phyloP scores from a whole-genome alignment of 1,140 invertebrate species.

The Camponotus pennsylvanicus region DNA sequence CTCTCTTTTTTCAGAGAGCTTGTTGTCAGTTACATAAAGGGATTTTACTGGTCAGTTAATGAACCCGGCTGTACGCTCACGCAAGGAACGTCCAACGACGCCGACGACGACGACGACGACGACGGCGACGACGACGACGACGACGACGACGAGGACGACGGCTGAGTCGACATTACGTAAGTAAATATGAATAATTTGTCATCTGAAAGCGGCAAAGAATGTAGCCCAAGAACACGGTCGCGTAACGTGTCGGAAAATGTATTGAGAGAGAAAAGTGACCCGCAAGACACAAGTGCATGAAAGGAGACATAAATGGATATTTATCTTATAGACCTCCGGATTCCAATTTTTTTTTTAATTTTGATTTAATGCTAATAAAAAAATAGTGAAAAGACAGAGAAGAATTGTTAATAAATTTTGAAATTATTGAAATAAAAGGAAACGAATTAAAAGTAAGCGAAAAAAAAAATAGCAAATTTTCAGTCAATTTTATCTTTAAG shows the following conservation, averaged over 20 bases:
- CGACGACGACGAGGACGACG: conserved; percentile 26
- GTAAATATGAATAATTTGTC: conserved; percentile 71
- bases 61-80: conserved; percentile 72
- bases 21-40: conserved; percentile 80
- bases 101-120: conserved; percentile 27
- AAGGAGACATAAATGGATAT: not conserved
- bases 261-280: not conserved
- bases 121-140: conserved; percentile 30
- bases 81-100: conserved; percentile 68
- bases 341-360: not conserved
- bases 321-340: not conserved
- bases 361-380: not conserved
- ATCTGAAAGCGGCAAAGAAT: conserved; percentile 68
- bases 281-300: not conserved
- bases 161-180: conserved; percentile 66
- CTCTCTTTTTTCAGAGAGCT: conserved; percentile 53
- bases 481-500: not conserved
- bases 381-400: not conserved
- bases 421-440: not conserved
- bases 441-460: not conserved
- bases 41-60: conserved; percentile 79
- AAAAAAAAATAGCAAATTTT: not conserved
- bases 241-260: not conserved
- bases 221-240: conserved; percentile 42
- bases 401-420: not conserved